phyloP scores from a whole-genome alignment of 2,888 invertebrate genomes.

The Caenorhabditis japonica region DNA sequence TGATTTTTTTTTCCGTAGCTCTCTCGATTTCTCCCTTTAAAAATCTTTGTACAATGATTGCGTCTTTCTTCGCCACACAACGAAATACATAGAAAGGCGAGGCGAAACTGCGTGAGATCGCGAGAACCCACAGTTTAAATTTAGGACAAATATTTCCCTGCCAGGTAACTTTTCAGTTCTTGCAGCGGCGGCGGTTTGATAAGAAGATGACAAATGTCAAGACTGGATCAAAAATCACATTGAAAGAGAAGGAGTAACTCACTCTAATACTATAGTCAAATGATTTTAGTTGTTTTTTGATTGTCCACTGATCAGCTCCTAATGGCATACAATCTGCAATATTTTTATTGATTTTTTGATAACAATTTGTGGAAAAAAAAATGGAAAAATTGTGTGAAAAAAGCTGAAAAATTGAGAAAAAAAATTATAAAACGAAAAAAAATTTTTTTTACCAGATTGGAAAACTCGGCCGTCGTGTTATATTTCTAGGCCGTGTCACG shows the following conservation, averaged over 20 bases:
- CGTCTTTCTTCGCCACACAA: too few species aligned
- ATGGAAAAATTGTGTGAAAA: not conserved
- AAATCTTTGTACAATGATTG: too few species aligned
- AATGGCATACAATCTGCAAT: slow-evolving; percentile 34
- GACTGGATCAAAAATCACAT: not conserved
- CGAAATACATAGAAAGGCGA: not conserved
- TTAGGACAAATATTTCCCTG: too few species aligned
- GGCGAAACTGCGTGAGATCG: too few species aligned
- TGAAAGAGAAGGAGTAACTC: slow-evolving; percentile 1
- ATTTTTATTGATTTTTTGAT: not conserved
- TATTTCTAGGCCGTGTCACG: not conserved
- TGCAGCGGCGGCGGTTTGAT: not conserved
- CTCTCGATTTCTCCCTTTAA: too few species aligned
- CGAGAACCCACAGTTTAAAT: too few species aligned
- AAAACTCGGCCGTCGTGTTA: not conserved
- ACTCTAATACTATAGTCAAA: slow-evolving; percentile 47
- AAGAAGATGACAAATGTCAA: not conserved
- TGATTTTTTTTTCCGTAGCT: too few species aligned
- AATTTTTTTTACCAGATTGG: not conserved
- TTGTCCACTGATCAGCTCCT: not conserved
- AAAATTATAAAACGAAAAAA: not conserved
- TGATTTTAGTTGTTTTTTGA: slow-evolving; percentile 40
- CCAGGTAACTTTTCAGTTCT: too few species aligned
- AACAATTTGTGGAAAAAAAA: not conserved
- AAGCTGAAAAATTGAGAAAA: not conserved